Percentiles rank a stretch among this genome's conserved stretches.
These are phyloP conservation scores for Chaenocephalus aceratus DNA, from an alignment of 2,113 vertebrate species.

Conservation along the genomic window DNA sequence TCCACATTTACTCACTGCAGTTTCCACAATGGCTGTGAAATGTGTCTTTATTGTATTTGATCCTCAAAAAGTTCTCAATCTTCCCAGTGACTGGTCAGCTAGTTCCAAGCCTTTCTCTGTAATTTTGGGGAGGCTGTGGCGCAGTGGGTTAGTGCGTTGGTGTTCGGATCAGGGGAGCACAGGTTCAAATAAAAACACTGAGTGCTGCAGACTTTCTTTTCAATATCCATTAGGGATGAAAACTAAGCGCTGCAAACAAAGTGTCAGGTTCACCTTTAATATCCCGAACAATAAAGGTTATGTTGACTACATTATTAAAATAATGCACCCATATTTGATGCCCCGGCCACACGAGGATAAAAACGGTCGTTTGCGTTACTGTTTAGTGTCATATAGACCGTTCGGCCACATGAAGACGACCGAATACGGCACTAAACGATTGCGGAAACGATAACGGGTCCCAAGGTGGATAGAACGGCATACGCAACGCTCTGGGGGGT, in stretches of 20 bases:
- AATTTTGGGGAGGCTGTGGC: no score
- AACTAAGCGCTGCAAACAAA: constrained; percentile 30
- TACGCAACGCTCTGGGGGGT: no score
- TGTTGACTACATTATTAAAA: constrained; percentile 1
- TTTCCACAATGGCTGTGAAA: neutral
- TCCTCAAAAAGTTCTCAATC: neutral
- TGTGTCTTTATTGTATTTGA: neutral
- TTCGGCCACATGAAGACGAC: no score
- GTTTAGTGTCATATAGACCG: no score
- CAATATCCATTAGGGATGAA: constrained; percentile 45
- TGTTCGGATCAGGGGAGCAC: no score
- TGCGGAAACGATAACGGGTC: no score
- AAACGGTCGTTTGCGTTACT: no score
- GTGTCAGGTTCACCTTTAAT: constrained; percentile 45
- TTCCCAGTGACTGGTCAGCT: neutral
- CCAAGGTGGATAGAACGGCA: no score
- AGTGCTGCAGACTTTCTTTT: constrained; percentile 39
- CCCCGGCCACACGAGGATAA: no score
- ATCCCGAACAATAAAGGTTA: constrained; percentile 38
- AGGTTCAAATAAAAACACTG: constrained; percentile 6
- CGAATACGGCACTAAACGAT: no score
- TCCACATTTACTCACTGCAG: neutral
- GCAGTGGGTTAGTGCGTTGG: no score
- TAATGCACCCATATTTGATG: neutral
- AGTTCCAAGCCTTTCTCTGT: no score